Conservation (phyloP, 1,140 invertebrate species). For the Drosophila sp. region DNA sequence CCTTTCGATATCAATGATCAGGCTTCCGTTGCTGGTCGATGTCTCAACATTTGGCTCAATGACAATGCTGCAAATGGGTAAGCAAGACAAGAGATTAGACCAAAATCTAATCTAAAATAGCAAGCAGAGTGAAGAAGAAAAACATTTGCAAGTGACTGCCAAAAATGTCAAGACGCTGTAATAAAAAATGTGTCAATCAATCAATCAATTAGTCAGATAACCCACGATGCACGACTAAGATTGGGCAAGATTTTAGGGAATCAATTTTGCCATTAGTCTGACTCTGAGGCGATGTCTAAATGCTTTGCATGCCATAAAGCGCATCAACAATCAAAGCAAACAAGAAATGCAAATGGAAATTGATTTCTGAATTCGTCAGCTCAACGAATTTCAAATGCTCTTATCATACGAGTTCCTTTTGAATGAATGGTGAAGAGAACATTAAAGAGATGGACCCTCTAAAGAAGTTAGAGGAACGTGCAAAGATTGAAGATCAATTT, state of each 20-base stretch:
- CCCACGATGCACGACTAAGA: constrained; percentile 23
- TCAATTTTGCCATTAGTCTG: constrained; percentile 39
- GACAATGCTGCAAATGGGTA: constrained; percentile 59
- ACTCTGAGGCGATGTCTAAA: constrained; percentile 36
- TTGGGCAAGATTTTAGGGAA: constrained; percentile 48
- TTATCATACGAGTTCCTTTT: neutral
- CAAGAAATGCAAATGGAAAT: constrained; percentile 23
- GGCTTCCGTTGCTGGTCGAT: constrained; percentile 70
- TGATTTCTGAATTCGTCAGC: neutral
- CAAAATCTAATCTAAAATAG: constrained; percentile 27
- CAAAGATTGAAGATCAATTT: constrained; percentile 52
- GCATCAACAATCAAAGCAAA: constrained; percentile 52
- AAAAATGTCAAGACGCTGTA: constrained; percentile 60
- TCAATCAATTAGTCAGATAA: constrained; percentile 69
- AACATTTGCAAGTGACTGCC: constrained; percentile 46
- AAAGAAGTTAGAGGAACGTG: constrained; percentile 7
- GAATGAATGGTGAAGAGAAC: neutral
- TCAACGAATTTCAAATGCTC: constrained; percentile 2
- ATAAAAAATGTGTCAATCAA: constrained; percentile 73
- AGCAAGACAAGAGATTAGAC: constrained; percentile 12
- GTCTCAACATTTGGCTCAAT: constrained; percentile 74
- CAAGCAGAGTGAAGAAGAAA: neutral
- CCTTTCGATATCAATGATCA: constrained; percentile 70
- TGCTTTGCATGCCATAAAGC: constrained; percentile 57
- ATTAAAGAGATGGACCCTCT: neutral